A percentile compares a stretch with the other conserved stretches of the same genome.
Evolutionary conservation across 2,113 vertebrate species (phyloP).

Genomic region (Suricata suricatta): DNA sequence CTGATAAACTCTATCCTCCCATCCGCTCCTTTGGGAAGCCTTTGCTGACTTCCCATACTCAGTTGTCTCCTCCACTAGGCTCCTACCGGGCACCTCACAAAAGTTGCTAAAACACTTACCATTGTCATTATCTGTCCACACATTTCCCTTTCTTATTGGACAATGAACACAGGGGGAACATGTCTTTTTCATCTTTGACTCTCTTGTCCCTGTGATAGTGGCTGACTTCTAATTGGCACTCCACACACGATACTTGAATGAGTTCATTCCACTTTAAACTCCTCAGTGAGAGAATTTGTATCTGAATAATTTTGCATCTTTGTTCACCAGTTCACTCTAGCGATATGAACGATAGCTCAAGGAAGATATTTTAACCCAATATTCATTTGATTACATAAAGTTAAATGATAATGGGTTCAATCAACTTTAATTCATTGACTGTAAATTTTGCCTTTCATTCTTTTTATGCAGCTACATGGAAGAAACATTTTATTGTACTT

Average conservation of each 20-base stretch:
- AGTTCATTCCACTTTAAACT: conserved; percentile 40
- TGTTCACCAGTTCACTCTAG: not conserved
- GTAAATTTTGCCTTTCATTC: conserved; percentile 29
- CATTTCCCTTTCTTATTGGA: not conserved
- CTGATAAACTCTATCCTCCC: not conserved
- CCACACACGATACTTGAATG: not conserved
- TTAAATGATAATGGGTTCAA: conserved; percentile 54
- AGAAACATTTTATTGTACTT: not conserved
- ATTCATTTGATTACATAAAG: conserved; percentile 46
- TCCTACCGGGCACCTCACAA: not conserved
- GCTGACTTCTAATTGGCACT: not conserved
- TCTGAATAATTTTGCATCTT: conserved; percentile 15
- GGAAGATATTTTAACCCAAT: conserved; percentile 25
- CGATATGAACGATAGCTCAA: not conserved
- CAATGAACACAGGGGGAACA: not conserved
- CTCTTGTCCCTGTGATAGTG: not conserved
- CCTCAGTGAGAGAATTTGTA: not conserved
- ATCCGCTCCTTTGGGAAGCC: not conserved
- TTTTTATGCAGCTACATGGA: conserved; percentile 24
- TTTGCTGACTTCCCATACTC: not conserved
- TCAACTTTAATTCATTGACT: conserved; percentile 55
- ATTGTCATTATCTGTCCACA: not conserved
- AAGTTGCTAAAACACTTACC: not conserved
- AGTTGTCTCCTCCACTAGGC: not conserved
- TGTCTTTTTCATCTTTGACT: not conserved